These are phyloP conservation scores for Diadumene lineata DNA, from an alignment of 92 coral and sea anemone genomes.

Conservation along the genomic window DNA sequence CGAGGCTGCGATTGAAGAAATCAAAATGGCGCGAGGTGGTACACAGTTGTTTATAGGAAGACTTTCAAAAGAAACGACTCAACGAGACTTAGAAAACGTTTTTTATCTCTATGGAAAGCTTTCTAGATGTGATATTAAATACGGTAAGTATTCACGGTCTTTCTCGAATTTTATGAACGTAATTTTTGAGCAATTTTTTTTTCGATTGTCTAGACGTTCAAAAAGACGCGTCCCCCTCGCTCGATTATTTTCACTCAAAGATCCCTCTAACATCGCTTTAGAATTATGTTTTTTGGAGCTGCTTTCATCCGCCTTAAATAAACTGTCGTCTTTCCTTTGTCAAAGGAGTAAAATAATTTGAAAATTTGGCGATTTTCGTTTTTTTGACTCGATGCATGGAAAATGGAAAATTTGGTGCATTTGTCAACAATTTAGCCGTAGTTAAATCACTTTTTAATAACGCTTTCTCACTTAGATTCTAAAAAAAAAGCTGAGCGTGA, in stretches of 20 bases:
- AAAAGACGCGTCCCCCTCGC: not conserved
- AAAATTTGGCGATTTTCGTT: not conserved
- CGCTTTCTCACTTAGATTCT: no score
- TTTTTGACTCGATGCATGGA: no score
- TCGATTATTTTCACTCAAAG: not conserved
- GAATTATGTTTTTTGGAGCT: not conserved
- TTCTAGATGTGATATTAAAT: slow-evolving; percentile 55
- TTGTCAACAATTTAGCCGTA: no score
- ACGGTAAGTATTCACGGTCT: slow-evolving; percentile 24
- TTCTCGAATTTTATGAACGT: not conserved
- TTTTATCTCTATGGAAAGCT: slow-evolving; percentile 58
- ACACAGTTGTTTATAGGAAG: slow-evolving; percentile 66
- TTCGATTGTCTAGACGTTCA: not conserved
- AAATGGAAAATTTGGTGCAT: no score
- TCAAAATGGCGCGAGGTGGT: slow-evolving; percentile 61
- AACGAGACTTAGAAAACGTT: slow-evolving; percentile 55
- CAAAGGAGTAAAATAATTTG: not conserved
- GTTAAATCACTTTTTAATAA: no score
- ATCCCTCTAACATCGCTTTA: not conserved
- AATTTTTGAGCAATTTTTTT: not conserved
- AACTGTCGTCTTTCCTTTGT: not conserved
- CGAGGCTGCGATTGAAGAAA: slow-evolving; percentile 18
- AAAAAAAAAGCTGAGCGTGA: no score
- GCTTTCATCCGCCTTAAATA: not conserved
- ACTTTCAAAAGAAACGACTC: slow-evolving; percentile 61